phyloP scores from a whole-genome alignment of 2,113 vertebrate species.

The Erythrocercus mccallii region DNA sequence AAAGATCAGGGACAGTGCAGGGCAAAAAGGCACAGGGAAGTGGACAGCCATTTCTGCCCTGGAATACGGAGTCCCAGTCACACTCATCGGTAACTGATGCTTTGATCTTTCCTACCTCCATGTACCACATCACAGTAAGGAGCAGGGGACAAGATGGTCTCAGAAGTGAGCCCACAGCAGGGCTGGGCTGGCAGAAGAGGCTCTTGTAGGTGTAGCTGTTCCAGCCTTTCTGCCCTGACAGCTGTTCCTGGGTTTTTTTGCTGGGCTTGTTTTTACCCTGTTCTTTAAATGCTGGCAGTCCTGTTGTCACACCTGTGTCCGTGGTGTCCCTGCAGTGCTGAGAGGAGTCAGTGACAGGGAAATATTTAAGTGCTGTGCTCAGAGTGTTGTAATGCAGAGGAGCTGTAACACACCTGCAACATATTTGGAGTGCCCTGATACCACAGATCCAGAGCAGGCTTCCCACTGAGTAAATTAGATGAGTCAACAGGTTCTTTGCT shows the following conservation, averaged over 20 bases:
- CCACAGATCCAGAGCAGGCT: not conserved
- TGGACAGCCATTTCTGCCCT: conserved; percentile 96
- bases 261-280: not conserved
- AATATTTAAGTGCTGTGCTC: not conserved
- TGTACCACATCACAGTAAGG: not conserved
- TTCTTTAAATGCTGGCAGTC: not conserved
- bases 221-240: not conserved
- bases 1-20: conserved; percentile 92
- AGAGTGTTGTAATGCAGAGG: not conserved
- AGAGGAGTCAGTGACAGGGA: not conserved
- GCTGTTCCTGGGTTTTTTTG: not conserved
- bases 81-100: conserved; percentile 85
- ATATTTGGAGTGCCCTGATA: not conserved
- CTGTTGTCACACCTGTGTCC: not conserved
- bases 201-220: not conserved
- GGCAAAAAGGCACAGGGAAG: conserved; percentile 97
- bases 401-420: not conserved
- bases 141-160: not conserved
- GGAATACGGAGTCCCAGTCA: conserved; percentile 93
- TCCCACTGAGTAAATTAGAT: not conserved
- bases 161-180: not conserved
- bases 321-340: not conserved
- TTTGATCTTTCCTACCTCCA: not conserved
- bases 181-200: not conserved
- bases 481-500: not conserved